These are phyloP conservation scores for Arbacia lixula DNA, from an alignment of 53 echinoderm and acorn worm species.

Conservation along the genomic window DNA sequence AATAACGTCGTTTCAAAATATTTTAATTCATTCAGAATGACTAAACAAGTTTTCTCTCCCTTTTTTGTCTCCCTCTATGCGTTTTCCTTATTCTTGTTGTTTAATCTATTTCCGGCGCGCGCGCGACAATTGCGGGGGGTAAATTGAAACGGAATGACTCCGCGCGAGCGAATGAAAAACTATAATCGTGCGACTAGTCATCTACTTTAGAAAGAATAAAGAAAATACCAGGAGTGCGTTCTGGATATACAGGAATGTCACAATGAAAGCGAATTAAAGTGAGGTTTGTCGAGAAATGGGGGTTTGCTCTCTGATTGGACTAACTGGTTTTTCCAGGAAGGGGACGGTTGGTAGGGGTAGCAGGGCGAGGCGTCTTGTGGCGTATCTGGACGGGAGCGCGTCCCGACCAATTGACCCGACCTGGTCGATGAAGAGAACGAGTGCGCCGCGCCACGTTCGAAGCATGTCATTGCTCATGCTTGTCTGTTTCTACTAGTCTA, in stretches of 20 bases:
- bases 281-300: background rate
- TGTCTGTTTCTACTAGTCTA: too few species aligned
- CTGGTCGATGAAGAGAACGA: background rate
- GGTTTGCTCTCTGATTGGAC: conserved; percentile 5
- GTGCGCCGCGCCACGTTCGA: too few species aligned
- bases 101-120: conserved; percentile 28
- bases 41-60: background rate
- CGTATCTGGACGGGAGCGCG: conserved; percentile 12
- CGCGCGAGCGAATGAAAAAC: background rate
- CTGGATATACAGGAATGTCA: conserved; percentile 26
- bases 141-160: conserved; percentile 49
- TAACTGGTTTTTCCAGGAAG: conserved; percentile 37
- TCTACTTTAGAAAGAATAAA: background rate
- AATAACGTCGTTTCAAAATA: conserved; percentile 12
- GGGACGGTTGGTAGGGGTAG: background rate
- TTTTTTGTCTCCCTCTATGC: conserved; percentile 1
- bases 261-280: conserved; percentile 8
- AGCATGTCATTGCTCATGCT: too few species aligned
- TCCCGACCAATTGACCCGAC: background rate
- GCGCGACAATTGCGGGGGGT: conserved; percentile 12
- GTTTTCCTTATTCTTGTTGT: conserved; percentile 10
- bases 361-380: background rate
- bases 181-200: background rate
- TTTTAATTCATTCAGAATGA: conserved; percentile 10
- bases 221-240: conserved; percentile 19